phyloP scores from a whole-genome alignment of 2,888 invertebrate species.

The Oligia fasciuncula region DNA sequence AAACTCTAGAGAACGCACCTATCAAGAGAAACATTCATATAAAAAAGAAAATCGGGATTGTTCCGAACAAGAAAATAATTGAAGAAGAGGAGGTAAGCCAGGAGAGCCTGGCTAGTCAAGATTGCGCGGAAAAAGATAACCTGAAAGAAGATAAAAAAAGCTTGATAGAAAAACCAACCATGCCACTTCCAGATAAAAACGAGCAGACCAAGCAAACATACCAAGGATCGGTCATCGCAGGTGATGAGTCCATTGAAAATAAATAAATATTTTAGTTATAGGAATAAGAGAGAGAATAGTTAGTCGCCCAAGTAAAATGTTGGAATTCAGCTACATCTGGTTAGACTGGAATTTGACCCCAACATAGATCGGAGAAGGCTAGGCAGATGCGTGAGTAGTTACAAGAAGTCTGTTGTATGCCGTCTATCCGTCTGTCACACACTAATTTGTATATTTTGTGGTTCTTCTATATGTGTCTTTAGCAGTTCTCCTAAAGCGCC shows the following conservation, averaged over 20 bases:
- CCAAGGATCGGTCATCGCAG: conserved; percentile 89
- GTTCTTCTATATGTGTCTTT: background rate
- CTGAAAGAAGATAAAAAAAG: background rate
- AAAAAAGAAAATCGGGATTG: conserved; percentile 2
- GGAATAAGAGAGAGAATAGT: background rate
- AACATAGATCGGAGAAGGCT: background rate
- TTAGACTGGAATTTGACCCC: background rate
- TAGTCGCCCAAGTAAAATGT: background rate
- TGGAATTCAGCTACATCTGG: background rate
- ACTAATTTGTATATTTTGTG: background rate
- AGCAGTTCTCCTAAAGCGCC: background rate
- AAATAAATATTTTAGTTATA: background rate
- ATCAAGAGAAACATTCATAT: background rate
- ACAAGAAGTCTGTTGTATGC: background rate
- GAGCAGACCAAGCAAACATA: conserved; percentile 90
- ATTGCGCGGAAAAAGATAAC: conserved; percentile 11
- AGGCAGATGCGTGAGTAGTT: background rate
- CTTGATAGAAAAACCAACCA: conserved; percentile 60
- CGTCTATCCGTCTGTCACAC: background rate
- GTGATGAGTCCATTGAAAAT: conserved; percentile 73
- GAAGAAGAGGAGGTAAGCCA: background rate
- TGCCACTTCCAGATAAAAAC: conserved; percentile 79
- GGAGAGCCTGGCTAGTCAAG: conserved; percentile 13
- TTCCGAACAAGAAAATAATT: background rate
- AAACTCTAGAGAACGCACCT: background rate